A percentile compares a stretch with the other conserved stretches of the same genome.
phyloP scores from a whole-genome alignment of 2,797 vertebrate species.

The Bradypodion ventrale region DNA sequence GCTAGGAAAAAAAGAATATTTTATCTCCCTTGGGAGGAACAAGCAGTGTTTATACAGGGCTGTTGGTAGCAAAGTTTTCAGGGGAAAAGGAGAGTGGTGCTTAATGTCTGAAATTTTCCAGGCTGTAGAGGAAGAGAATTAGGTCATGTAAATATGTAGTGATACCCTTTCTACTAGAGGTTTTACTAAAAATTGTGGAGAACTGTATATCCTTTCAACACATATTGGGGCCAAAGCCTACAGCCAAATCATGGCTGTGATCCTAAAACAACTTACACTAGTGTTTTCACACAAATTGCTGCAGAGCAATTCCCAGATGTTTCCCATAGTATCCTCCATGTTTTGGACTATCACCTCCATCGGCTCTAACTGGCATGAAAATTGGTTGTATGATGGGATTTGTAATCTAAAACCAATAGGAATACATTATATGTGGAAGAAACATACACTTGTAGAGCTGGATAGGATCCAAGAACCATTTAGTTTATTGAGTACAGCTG shows the following conservation, averaged over 20 bases:
- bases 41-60: conserved; percentile 19
- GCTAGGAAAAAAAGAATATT: not conserved
- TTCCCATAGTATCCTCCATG: not conserved
- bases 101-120: conserved; percentile 11
- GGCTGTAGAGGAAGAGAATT: conserved; percentile 17
- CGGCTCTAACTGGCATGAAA: not conserved
- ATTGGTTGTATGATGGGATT: not conserved
- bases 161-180: conserved; percentile 7
- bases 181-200: conserved; percentile 9
- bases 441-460: too few relatives aligned
- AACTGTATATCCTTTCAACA: conserved; percentile 12
- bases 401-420: not conserved
- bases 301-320: not conserved
- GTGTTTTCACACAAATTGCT: not conserved
- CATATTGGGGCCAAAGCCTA: not conserved
- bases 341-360: not conserved
- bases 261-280: conserved; percentile 26
- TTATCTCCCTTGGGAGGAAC: conserved; percentile 23
- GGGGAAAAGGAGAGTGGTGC: not conserved
- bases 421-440: not conserved
- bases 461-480: too few relatives aligned
- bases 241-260: not conserved
- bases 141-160: conserved; percentile 38
- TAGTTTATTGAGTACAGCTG: too few relatives aligned
- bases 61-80: conserved; percentile 26